Evolutionary conservation across 2,888 invertebrate species (phyloP), one percentile per base, ranked within the genome.

Genomic region (Teleiodes luculella): DNA sequence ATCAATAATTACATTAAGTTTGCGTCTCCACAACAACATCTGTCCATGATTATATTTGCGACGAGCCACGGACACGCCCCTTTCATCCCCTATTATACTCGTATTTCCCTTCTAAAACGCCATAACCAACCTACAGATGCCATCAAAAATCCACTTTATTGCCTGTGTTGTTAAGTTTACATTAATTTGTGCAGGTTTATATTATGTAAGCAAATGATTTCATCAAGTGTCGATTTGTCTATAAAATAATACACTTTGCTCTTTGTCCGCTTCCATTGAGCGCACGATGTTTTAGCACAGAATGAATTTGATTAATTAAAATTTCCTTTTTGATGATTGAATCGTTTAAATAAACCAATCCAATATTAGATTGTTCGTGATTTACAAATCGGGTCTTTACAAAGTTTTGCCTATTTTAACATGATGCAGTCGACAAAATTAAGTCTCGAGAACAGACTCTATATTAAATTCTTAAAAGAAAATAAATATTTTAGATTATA

Each of bases 171-270:
- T 68, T 55, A 64, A 59, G 41, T 52, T 43, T 33, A 53, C 54
- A 63, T 30, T 58, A 58, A n/a, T 14, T 14, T 31, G 55, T 54
- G 6, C 14, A 13, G 16, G 14, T 33, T 41, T 59, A 61, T 59
- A 67, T 70, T 74, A 74, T 73, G 69, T 79, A 76, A 76, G 74
- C 71, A 75, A 68, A 73, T 74, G 74, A 72, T 66, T 65, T 64
- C 60, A 69, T 70, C 69, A 64, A 72, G 76, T 80, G 80, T 79
- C 70, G 81, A 80, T 81, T 86, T 84, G 82, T 83, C 81, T 82
- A 87, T 87, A 83, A 87, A 87, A 88, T 89, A 88, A 89, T 88
- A 87, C 86, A 86, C 85, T 87, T 86, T 85, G 81, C 75, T 81
- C 86, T 86, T 88, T 88, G 88, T 87, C 81, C 80, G 86, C 63